These are phyloP conservation scores for Carassius gibelio DNA, from an alignment of 2,113 vertebrate species.

Conservation along the genomic window DNA sequence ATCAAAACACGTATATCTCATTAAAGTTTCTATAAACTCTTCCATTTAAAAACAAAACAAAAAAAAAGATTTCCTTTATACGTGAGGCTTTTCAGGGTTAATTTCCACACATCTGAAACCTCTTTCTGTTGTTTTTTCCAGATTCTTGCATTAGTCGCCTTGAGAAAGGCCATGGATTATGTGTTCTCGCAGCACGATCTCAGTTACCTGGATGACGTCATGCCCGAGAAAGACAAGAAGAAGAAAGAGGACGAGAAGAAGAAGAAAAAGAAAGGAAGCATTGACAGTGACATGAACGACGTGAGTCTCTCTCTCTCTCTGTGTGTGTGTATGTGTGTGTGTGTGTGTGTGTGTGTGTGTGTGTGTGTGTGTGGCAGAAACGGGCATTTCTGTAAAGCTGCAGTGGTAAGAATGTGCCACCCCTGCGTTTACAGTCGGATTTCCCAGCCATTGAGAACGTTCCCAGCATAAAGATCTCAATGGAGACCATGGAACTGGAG, in stretches of 20 bases:
- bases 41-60: too few species aligned
- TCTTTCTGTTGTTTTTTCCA: conserved; percentile 59
- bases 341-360: too few species aligned
- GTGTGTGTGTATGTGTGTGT: too few species aligned
- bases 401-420: conserved; percentile 54
- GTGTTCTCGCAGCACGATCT: conserved; percentile 97
- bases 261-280: conserved; percentile 90
- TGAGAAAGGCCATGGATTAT: conserved; percentile 97
- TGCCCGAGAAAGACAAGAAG: conserved; percentile 99
- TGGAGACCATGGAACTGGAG: conserved; percentile 96
- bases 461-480: conserved; percentile 99
- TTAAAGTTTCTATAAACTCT: too few species aligned
- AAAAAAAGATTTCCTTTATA: too few species aligned
- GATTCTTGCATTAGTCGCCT: conserved; percentile 94
- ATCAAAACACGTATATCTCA: too few species aligned
- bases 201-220: conserved; percentile 95
- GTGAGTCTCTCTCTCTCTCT: conserved; percentile 73
- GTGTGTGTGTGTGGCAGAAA: too few species aligned
- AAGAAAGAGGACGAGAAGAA: conserved; percentile 99
- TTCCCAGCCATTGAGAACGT: conserved; percentile 92
- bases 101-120: background rate
- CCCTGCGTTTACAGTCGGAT: conserved; percentile 92
- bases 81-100: background rate
- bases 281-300: conserved; percentile 93
- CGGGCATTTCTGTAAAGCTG: background rate